Evolutionary conservation across 2,113 vertebrate species (phyloP).

Genomic region (Poeciliopsis turrubarensis): DNA sequence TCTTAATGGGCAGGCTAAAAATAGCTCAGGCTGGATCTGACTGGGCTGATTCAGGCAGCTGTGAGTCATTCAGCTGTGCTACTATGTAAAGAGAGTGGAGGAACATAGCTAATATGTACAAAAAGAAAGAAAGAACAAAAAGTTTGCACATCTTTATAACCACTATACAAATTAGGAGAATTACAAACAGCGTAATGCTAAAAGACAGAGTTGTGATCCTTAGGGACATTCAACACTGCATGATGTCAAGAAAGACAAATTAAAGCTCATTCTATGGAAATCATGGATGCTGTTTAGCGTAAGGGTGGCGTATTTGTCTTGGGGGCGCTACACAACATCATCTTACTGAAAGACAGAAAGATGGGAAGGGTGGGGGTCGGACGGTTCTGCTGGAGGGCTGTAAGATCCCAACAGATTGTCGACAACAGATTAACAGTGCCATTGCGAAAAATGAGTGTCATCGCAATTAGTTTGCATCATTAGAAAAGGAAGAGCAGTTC

Average conservation of each 20-base stretch:
- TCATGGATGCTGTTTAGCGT: not conserved
- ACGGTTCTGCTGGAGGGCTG: slow-evolving; percentile 7
- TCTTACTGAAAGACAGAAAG: not conserved
- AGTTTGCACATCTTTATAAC: slow-evolving; percentile 49
- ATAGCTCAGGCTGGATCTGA: slow-evolving; percentile 73
- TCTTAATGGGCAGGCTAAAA: slow-evolving; percentile 80
- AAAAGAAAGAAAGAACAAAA: slow-evolving; percentile 31
- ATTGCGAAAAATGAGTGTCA: slow-evolving; percentile 40
- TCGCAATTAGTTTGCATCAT: slow-evolving; percentile 57
- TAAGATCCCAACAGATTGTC: slow-evolving; percentile 43
- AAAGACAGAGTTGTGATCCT: not conserved
- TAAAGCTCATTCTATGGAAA: slow-evolving; percentile 21
- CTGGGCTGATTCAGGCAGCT: slow-evolving; percentile 74
- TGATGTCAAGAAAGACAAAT: slow-evolving; percentile 17
- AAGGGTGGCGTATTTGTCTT: slow-evolving; percentile 7
- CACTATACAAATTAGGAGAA: slow-evolving; percentile 28
- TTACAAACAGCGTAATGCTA: slow-evolving; percentile 4
- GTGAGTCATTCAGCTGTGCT: slow-evolving; percentile 76
- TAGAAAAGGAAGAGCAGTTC: slow-evolving; percentile 63
- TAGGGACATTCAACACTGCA: slow-evolving; percentile 25
- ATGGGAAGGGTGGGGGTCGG: not conserved
- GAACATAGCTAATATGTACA: slow-evolving; percentile 45
- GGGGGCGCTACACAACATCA: not conserved
- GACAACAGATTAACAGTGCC: slow-evolving; percentile 45
- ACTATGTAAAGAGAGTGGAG: slow-evolving; percentile 52